These are phyloP conservation scores for Hydraecia micacea DNA, from an alignment of 2,888 invertebrate species.

Conservation along the genomic window DNA sequence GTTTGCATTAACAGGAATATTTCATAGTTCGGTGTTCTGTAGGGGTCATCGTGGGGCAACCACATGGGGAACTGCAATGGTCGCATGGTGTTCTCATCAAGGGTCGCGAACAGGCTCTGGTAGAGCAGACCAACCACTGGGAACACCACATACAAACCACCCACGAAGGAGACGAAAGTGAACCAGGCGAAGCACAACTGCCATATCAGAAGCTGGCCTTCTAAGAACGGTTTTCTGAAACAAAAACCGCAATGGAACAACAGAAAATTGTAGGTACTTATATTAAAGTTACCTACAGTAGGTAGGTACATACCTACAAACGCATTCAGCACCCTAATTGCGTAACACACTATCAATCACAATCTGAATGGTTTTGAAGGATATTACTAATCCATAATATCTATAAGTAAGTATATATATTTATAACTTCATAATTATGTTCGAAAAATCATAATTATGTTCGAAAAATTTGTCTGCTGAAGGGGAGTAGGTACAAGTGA, in stretches of 20 bases:
- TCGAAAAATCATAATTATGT: too few species aligned
- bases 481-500: too few species aligned
- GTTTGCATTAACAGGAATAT: conserved; percentile 72
- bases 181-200: conserved; percentile 76
- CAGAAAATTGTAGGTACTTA: too few species aligned
- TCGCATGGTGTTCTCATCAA: conserved; percentile 73
- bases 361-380: too few species aligned
- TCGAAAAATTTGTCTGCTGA: too few species aligned
- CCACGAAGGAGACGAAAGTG: conserved; percentile 60
- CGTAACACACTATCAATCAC: too few species aligned
- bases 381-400: too few species aligned
- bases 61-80: conserved; percentile 81
- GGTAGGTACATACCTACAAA: neutral
- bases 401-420: too few species aligned
- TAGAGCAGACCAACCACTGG: conserved; percentile 71
- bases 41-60: conserved; percentile 80
- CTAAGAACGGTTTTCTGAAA: conserved; percentile 75
- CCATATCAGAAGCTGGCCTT: conserved; percentile 80
- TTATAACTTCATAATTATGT: too few species aligned
- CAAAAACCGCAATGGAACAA: too few species aligned
- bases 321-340: too few species aligned
- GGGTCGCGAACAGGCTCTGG: conserved; percentile 74
- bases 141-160: conserved; percentile 64
- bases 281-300: neutral
- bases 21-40: conserved; percentile 82